Base-by-base conservation (phyloP, 2,113 vertebrate genomes). In the Solea senegalensis region DNA sequence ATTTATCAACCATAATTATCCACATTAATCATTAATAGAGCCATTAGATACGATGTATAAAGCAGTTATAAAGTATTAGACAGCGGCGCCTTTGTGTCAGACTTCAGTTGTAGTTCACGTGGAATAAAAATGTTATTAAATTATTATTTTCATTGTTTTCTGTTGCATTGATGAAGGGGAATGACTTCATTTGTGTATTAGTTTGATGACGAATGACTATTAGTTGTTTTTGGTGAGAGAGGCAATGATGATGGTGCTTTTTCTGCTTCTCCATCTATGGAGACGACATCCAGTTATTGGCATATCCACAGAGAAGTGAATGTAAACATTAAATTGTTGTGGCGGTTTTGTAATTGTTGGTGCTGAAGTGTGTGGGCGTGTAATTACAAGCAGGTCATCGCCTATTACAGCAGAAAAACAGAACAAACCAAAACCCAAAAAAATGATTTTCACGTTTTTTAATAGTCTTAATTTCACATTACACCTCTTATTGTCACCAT, bases 381-480 rank as follows among this genome's bases (percentile, higher is more conserved):
- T 27, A 4, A 48, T 44, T 60, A 43, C 14, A 2, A 10, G 21
- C 9, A 15, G 3, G 27, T 39, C 50, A 11, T 7, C 61, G 9
- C 10, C 28, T 13, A 50, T 12, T 43, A 51, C 15, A 51, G 9
- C 27, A 49, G 34, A 59, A 64, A 2, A 63, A 44, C 12, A 60
- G 34, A 34, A 34, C 34, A 41, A 49, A 21, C 21, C 21, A 21
- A 21, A 21, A 21, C 21, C 21, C 14, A 64, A 13, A 16, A 26
- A 14, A 43, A n/a, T 44, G 9, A 34, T 60, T 34, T 65, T 14
- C 44, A 70, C 9, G 15, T 72, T 67, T 14, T 57, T 70, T 57
- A 49, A 75, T 48, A 66, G 45, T 44, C 26, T 56, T 60, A 14
- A 66, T 64, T 76, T 49, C 66, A 50, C 61, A 62, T 58, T 10